Conservation (phyloP, 2,113 vertebrate genomes). For the Plectropomus leopardus region DNA sequence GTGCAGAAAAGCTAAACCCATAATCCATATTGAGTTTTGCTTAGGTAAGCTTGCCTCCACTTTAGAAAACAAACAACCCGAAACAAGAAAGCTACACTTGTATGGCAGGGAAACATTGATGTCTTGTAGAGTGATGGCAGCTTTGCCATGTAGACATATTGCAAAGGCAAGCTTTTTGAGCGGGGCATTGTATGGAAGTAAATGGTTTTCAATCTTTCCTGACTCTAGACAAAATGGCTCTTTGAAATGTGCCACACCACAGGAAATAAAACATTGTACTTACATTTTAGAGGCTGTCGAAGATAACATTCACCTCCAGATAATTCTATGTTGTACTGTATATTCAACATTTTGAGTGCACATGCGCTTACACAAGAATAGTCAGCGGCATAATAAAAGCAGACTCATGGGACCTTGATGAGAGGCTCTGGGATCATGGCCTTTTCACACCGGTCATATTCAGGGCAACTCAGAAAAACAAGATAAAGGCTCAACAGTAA, state of each 20-base stretch:
- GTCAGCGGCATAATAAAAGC: conserved; percentile 31
- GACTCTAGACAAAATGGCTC: conserved; percentile 61
- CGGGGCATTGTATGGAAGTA: conserved; percentile 57
- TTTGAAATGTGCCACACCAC: conserved; percentile 60
- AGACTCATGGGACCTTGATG: conserved; percentile 18
- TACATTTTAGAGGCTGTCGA: conserved; percentile 33
- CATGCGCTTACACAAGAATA: conserved; percentile 31
- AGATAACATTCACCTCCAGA: conserved; percentile 55
- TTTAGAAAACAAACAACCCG: conserved; percentile 73
- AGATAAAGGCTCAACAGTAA: neutral
- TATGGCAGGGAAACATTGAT: conserved; percentile 64
- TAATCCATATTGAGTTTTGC: conserved; percentile 70
- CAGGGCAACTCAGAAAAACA: conserved; percentile 37
- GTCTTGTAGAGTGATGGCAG: conserved; percentile 62
- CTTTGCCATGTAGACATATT: conserved; percentile 72
- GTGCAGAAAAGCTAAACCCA: conserved; percentile 36
- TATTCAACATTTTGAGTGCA: conserved; percentile 41
- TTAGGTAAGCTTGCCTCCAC: conserved; percentile 68
- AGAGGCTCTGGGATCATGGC: conserved; percentile 29
- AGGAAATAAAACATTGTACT: conserved; percentile 58
- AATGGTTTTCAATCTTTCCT: conserved; percentile 72
- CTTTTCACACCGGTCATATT: conserved; percentile 34
- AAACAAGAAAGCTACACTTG: conserved; percentile 71
- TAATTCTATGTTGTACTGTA: conserved; percentile 32
- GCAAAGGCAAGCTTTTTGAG: conserved; percentile 70